phyloP scores from a whole-genome alignment of 2,113 vertebrate genomes.

The Sprattus sprattus region DNA sequence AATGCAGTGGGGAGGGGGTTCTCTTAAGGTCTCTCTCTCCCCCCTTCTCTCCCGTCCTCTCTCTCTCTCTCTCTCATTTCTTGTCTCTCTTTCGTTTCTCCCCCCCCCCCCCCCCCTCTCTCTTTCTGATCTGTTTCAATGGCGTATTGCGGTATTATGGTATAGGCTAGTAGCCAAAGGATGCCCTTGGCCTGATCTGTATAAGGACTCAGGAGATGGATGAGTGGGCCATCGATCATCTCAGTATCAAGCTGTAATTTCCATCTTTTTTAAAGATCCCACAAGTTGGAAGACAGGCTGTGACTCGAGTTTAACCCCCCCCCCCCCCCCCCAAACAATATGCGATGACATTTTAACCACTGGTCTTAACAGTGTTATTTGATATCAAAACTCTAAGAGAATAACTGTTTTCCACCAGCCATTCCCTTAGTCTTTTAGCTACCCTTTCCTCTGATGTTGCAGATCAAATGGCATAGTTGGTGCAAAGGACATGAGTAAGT shows the following conservation, averaged over 20 bases:
- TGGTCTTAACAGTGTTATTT: not conserved
- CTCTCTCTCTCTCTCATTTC: not conserved
- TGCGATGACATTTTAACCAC: not conserved
- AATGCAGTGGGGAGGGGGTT: not conserved
- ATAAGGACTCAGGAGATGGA: not conserved
- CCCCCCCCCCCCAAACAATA: not conserved
- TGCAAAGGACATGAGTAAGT: not conserved
- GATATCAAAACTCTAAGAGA: not conserved
- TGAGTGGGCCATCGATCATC: slow-evolving; percentile 6
- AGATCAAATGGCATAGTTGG: not conserved
- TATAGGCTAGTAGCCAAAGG: not conserved
- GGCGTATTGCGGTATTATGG: not conserved
- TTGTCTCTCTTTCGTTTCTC: not conserved
- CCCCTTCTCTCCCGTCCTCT: not conserved
- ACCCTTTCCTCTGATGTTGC: not conserved
- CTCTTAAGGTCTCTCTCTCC: not conserved
- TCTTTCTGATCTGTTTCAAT: not conserved
- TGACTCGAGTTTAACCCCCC: not conserved
- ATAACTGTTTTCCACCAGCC: not conserved
- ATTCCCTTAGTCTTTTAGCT: not conserved
- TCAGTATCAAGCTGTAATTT: slow-evolving; percentile 1
- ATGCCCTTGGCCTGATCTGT: not conserved
- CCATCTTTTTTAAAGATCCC: not conserved
- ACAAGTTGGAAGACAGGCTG: not conserved
- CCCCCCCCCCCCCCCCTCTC: not conserved